Conservation (phyloP, 2,888 invertebrate species). For the Copidosoma aretas region DNA sequence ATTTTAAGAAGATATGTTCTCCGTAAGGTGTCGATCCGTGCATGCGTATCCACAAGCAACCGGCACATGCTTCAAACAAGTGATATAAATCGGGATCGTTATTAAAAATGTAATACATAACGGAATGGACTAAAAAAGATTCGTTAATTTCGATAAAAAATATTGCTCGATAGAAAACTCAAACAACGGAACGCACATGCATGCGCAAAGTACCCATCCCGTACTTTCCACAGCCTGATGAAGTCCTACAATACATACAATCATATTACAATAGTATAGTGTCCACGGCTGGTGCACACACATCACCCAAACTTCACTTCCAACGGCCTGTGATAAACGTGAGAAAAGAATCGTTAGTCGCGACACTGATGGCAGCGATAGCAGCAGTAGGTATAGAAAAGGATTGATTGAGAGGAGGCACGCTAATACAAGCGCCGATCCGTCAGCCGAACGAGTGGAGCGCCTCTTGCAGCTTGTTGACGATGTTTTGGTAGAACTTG, state of each 20-base stretch:
- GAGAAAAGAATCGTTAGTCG: too few species aligned
- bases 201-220: background rate
- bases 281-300: background rate
- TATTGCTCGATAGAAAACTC: background rate
- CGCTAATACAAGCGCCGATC: background rate
- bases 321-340: background rate
- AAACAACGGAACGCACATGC: conserved; percentile 5
- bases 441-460: conserved; percentile 62
- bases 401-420: background rate
- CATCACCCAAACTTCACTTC: background rate
- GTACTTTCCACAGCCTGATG: background rate
- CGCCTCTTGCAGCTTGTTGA: conserved; percentile 74
- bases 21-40: too few species aligned
- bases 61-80: too few species aligned
- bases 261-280: background rate
- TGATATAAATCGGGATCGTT: background rate
- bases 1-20: background rate
- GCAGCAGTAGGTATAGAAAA: background rate
- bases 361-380: too few species aligned
- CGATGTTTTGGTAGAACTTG: conserved; percentile 86
- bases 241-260: too few species aligned
- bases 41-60: background rate
- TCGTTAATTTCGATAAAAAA: conserved; percentile 14
- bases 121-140: conserved; percentile 25
- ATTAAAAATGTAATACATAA: background rate